These are phyloP conservation scores for Rhopalosiphum maidis DNA, from an alignment of 1,140 invertebrate genomes.

Conservation along the genomic window DNA sequence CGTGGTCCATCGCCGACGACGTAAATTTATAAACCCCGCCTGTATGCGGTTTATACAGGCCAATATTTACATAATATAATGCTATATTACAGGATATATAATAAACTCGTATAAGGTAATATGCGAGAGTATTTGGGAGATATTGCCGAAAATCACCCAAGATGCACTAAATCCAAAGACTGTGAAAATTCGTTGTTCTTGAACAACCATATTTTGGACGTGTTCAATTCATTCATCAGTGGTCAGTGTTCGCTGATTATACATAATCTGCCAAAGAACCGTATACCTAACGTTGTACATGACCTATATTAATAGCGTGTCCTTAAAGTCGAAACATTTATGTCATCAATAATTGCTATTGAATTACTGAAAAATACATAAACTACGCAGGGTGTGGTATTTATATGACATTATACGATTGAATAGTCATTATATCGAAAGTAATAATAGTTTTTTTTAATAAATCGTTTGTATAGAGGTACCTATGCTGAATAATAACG, in stretches of 20 bases:
- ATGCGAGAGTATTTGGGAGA: not conserved
- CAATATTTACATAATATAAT: not conserved
- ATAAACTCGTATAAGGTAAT: not conserved
- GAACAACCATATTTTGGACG: not conserved
- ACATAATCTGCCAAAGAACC: too few relatives aligned
- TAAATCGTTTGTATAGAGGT: not conserved
- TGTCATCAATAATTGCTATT: too few relatives aligned
- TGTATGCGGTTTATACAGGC: not conserved
- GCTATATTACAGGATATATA: not conserved
- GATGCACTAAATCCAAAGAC: not conserved
- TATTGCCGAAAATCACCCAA: not conserved
- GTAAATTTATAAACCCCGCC: not conserved
- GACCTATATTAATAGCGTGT: too few relatives aligned
- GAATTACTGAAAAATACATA: too few relatives aligned
- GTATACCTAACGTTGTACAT: too few relatives aligned
- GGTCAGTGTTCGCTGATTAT: not conserved
- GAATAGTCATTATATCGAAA: not conserved
- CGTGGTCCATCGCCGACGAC: not conserved
- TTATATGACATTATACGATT: not conserved
- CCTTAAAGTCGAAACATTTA: too few relatives aligned
- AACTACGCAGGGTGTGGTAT: too few relatives aligned
- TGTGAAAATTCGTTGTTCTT: not conserved
- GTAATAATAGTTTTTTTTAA: not conserved
- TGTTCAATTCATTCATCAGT: not conserved
- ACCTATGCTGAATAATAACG: not conserved